Conservation (phyloP, 1,140 invertebrate species). For the Gryon sp. region DNA sequence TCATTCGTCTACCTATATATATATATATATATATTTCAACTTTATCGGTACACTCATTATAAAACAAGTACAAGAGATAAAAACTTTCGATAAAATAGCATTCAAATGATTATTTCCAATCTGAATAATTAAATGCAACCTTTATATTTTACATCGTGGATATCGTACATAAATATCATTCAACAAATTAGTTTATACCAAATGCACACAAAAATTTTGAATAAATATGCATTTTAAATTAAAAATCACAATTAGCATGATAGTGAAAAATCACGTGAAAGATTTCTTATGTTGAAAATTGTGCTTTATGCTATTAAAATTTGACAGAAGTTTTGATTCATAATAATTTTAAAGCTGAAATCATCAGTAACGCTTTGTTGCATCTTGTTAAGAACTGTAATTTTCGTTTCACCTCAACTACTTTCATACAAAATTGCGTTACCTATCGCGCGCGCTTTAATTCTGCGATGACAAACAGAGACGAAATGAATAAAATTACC, state of each 20-base stretch:
- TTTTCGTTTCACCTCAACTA: conserved; percentile 38
- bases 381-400: conserved; percentile 11
- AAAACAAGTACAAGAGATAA: conserved; percentile 27
- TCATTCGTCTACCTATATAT: conserved; percentile 6
- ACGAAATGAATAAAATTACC: conserved; percentile 21
- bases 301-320: neutral
- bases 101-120: conserved; percentile 20
- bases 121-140: conserved; percentile 9
- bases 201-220: no score
- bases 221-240: no score
- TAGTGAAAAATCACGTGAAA: no score
- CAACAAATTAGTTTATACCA: no score
- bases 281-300: no score
- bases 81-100: conserved; percentile 22
- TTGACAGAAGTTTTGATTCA: no score
- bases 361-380: conserved; percentile 37
- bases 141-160: no score
- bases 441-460: conserved; percentile 22
- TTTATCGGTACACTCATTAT: conserved; percentile 28
- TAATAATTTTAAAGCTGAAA: conserved; percentile 15
- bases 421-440: conserved; percentile 37
- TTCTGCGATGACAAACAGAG: conserved; percentile 19
- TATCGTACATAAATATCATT: no score
- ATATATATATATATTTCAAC: neutral
- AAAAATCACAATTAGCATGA: no score